Evolutionary conservation across 2,797 vertebrate genomes (phyloP), one percentile per base, ranked within the genome.

Genomic region (Mycteria americana): DNA sequence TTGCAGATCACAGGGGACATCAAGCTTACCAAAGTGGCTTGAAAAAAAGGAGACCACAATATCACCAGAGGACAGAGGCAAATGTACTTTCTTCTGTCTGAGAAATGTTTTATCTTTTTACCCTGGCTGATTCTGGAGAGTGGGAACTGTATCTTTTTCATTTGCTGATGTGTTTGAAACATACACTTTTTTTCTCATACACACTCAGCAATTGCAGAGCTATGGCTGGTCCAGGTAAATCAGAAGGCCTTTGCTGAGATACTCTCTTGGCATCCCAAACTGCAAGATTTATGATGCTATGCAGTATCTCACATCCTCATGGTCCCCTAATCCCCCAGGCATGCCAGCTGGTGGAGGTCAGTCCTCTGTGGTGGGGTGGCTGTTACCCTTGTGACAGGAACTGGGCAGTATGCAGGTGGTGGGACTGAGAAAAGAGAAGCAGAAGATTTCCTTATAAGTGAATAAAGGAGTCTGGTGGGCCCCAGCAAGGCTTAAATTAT

Each of bases 21-120:
- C 89, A 98, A 98, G 93, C 98, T 99, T 95, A 99, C 99, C 76
- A 99, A 99, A 98, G 99, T 99, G 96, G 99, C 98, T 95, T 99
- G 97, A 98, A 74, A 80, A 65, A 86, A 78, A 30, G 33, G 46
- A 72, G 18, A 53, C 57, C 39, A 56, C 4, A 19, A 1, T 68
- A 41, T 54, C 56, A 53, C 18, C 60, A 83, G 35, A 39, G 62
- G 31, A 76, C 57, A 88, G 39, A 92, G 59, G 51, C 85, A 91
- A 88, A 95, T 84, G 60, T 91, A 85, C 33, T 77, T 92, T 46
- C 56, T 84, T 30, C 39, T 85, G 33, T 48, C 54, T 72, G 35
- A 73, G 41, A 77, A 63, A 73, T 15, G 51, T 65, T 90, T 89
- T 85, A 3, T 56, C n/a, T 43, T 92, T 88, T 74, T 9, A 48